Conservation (phyloP, 2,888 invertebrate species). For the Parnassius apollo region DNA sequence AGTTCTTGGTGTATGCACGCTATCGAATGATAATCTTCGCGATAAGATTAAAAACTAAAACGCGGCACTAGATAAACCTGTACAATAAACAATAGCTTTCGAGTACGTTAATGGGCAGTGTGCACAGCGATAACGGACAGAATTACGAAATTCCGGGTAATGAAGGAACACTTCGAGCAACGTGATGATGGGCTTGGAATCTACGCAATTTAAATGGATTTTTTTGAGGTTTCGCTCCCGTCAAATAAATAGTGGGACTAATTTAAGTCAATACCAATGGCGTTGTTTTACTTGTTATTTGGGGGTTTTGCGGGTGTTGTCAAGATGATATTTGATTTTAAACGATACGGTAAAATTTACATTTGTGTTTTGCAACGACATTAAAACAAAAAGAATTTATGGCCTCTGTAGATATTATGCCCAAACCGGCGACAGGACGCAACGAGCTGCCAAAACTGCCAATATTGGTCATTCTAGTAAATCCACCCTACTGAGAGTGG, state of each 20-base stretch:
- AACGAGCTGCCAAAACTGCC: too few species aligned
- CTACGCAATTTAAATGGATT: constrained; percentile 10
- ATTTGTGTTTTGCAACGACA: too few species aligned
- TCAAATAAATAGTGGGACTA: not conserved
- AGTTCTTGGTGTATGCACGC: constrained; percentile 5
- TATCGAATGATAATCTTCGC: constrained; percentile 31
- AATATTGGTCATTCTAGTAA: too few species aligned
- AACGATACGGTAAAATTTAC: too few species aligned
- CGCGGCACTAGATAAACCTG: constrained; percentile 26
- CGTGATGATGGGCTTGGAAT: constrained; percentile 4
- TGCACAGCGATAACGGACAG: constrained; percentile 35
- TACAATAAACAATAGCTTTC: constrained; percentile 39
- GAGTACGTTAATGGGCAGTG: constrained; percentile 31
- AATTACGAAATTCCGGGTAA: constrained; percentile 38
- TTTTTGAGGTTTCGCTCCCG: constrained; percentile 1
- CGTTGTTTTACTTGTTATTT: too few species aligned
- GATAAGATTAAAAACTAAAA: constrained; percentile 41
- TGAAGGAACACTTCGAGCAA: constrained; percentile 27
- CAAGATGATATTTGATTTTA: too few species aligned
- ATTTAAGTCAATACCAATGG: too few species aligned
- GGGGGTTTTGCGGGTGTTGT: too few species aligned
- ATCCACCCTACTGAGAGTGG: too few species aligned
- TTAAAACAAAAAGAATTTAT: too few species aligned
- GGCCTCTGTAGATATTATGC: too few species aligned
- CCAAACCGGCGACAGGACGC: too few species aligned